phyloP scores from a whole-genome alignment of 1,140 invertebrate genomes.

The Drosophila sucinea region DNA sequence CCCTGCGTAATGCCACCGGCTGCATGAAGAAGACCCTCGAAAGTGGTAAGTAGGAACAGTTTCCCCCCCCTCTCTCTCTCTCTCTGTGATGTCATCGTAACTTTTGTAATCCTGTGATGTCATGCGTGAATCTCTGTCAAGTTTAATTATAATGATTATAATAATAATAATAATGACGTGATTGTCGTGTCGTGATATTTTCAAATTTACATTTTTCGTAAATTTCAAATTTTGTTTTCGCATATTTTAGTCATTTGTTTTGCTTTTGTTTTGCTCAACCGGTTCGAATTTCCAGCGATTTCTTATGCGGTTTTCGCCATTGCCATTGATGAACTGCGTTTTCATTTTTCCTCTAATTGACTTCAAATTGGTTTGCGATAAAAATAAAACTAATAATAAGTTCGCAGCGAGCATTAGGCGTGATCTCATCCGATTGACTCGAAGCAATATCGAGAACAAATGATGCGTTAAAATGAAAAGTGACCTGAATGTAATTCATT shows the following conservation, averaged over 20 bases:
- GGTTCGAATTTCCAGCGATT: neutral
- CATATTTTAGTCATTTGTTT: neutral
- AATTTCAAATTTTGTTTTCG: neutral
- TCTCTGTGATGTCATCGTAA: slow-evolving; percentile 36
- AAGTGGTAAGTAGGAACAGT: slow-evolving; percentile 57
- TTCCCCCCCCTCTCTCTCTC: neutral
- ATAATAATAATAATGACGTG: slow-evolving; percentile 52
- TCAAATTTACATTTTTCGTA: neutral
- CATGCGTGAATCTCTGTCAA: slow-evolving; percentile 54
- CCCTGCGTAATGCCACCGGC: slow-evolving; percentile 69
- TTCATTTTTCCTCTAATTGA: neutral
- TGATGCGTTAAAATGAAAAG: slow-evolving; percentile 7
- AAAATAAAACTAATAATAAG: slow-evolving; percentile 1
- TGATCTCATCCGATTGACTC: slow-evolving; percentile 1
- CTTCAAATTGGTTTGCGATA: slow-evolving; percentile 7
- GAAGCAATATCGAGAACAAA: neutral
- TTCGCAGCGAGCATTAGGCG: neutral
- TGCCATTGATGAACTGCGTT: neutral
- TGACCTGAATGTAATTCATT: neutral
- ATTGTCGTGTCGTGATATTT: slow-evolving; percentile 9
- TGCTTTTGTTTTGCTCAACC: neutral
- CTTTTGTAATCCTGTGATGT: slow-evolving; percentile 53
- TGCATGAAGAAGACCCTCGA: slow-evolving; percentile 78
- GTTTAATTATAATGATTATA: slow-evolving; percentile 36
- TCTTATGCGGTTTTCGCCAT: neutral